Conservation (phyloP, 2,797 vertebrate species). For the Odontamblyopus rebecca region DNA sequence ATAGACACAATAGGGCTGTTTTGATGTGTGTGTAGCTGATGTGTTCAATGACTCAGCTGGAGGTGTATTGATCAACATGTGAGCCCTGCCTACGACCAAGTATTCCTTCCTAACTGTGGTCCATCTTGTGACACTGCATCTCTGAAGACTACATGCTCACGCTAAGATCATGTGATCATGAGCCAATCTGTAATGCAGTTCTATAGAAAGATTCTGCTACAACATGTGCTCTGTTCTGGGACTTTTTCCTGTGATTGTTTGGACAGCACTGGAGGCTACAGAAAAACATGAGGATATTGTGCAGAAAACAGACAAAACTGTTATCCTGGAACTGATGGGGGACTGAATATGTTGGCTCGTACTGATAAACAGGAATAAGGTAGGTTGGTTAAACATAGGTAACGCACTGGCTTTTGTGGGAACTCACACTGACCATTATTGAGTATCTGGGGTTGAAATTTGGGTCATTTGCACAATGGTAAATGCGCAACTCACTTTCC, state of each 20-base stretch:
- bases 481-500: background rate
- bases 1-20: conserved; percentile 2
- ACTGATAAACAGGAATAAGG: background rate
- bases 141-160: conserved; percentile 43
- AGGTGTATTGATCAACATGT: conserved; percentile 12
- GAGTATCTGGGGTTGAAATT: background rate
- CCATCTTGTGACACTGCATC: conserved; percentile 53
- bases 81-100: background rate
- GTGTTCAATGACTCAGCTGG: conserved; percentile 14
- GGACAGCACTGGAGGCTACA: conserved; percentile 21
- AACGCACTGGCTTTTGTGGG: background rate
- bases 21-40: background rate
- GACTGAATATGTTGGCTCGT: background rate
- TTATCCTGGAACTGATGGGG: background rate
- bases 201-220: conserved; percentile 9
- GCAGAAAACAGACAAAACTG: conserved; percentile 1
- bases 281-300: conserved; percentile 12
- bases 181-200: conserved; percentile 25
- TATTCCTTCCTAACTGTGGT: conserved; percentile 9
- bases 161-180: conserved; percentile 50
- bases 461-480: background rate
- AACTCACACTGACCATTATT: background rate
- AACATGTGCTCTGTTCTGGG: conserved; percentile 10
- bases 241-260: conserved; percentile 55
- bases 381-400: background rate